Percentiles rank a stretch among this genome's conserved stretches.
These are phyloP conservation scores for Tinea pellionella DNA, from an alignment of 2,888 invertebrate genomes.

Conservation along the genomic window DNA sequence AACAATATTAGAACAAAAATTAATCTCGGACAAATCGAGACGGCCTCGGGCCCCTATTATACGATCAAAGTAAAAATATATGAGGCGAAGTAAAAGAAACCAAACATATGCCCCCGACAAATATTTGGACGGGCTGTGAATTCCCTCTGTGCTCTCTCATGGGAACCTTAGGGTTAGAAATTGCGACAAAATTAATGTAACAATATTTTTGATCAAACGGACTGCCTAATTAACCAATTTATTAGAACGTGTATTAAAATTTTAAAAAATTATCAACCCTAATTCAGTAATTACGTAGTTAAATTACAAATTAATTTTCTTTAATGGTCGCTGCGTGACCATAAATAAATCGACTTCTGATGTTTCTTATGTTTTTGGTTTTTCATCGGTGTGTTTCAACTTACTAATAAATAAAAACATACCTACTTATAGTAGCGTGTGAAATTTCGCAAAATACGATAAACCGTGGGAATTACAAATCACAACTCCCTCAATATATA, in stretches of 20 bases:
- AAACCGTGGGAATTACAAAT: constrained; percentile 52
- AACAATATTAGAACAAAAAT: constrained; percentile 35
- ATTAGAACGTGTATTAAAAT: too few relatives aligned
- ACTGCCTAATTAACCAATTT: too few relatives aligned
- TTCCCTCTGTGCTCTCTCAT: constrained; percentile 13
- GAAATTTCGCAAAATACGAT: constrained; percentile 14
- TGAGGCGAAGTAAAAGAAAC: constrained; percentile 67
- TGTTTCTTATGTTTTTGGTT: too few relatives aligned
- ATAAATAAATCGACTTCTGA: too few relatives aligned
- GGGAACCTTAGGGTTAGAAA: constrained; percentile 6
- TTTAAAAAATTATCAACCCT: too few relatives aligned
- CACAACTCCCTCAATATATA: constrained; percentile 33
- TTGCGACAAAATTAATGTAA: not conserved
- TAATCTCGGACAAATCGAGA: constrained; percentile 58
- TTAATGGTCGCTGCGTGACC: too few relatives aligned
- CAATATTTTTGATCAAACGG: not conserved
- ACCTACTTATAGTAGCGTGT: not conserved
- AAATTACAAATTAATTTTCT: too few relatives aligned
- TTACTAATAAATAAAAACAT: too few relatives aligned
- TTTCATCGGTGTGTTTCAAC: too few relatives aligned
- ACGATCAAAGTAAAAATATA: constrained; percentile 66
- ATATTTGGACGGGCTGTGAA: constrained; percentile 47
- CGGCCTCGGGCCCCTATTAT: constrained; percentile 56
- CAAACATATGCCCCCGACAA: constrained; percentile 63
- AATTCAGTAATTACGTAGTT: too few relatives aligned